Conservation (phyloP, 2,113 vertebrate species). For the Hyaena hyaena region DNA sequence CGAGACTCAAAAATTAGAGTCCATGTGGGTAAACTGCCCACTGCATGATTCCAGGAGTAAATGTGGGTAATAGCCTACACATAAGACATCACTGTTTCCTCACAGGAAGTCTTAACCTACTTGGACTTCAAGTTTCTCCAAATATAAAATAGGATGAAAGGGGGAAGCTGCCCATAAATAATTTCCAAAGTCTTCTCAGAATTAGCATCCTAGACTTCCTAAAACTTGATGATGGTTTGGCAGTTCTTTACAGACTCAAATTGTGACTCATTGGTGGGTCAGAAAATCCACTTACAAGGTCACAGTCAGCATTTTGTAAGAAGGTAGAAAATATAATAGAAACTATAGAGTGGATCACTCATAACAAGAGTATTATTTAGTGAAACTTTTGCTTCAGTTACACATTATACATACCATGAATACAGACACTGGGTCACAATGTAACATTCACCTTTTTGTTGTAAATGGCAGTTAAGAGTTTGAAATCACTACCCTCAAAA, state of each 20-base stretch:
- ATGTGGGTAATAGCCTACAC: not conserved
- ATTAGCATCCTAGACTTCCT: not conserved
- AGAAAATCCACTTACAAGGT: not conserved
- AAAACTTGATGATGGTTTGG: not conserved
- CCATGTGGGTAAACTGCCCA: not conserved
- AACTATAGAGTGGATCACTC: not conserved
- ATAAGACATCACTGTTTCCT: not conserved
- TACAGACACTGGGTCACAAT: not conserved
- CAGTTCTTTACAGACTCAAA: not conserved
- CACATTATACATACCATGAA: not conserved
- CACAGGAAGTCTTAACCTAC: not conserved
- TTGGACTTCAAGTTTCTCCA: not conserved
- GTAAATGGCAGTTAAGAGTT: not conserved
- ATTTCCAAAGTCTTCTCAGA: conserved; percentile 17
- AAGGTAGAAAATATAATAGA: not conserved
- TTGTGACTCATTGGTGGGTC: not conserved
- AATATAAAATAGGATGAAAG: not conserved
- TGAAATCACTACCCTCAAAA: not conserved
- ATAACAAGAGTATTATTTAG: not conserved
- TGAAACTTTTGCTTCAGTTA: not conserved
- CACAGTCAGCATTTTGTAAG: not conserved
- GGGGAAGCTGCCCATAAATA: not conserved
- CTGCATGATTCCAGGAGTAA: not conserved
- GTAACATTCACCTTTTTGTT: not conserved
- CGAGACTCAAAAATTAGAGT: conserved; percentile 28